Conservation (phyloP, 2,113 vertebrate genomes). For the Mohoua ochrocephala region DNA sequence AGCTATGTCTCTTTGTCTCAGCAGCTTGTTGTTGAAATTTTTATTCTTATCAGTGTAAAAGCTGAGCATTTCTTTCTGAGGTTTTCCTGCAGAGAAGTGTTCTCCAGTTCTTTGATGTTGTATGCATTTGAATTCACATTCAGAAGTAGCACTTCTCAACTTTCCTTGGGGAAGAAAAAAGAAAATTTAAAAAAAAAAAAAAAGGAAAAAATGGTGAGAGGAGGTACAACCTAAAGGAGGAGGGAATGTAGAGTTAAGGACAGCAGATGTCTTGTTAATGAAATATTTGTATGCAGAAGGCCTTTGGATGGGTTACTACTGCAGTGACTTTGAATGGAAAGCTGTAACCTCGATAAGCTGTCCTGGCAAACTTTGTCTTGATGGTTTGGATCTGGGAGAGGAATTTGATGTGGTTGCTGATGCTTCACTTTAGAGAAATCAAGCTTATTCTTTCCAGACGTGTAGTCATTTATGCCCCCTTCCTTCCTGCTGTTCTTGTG, state of each 20-base stretch:
- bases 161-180: neutral
- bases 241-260: neutral
- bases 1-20: neutral
- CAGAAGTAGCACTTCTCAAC: neutral
- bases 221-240: neutral
- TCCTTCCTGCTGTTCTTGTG: neutral
- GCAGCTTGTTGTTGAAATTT: neutral
- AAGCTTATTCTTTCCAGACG: neutral
- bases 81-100: neutral
- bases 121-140: neutral
- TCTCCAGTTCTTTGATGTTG: neutral
- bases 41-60: neutral
- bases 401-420: neutral
- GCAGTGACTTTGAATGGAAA: neutral
- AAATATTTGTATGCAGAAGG: neutral
- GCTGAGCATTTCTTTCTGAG: neutral
- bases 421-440: neutral
- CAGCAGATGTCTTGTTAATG: neutral
- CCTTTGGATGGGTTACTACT: neutral
- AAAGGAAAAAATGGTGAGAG: neutral
- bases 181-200: no score
- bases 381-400: neutral
- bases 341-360: neutral
- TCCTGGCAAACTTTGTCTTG: neutral
- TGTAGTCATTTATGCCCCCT: rapidly evolving